phyloP scores from a whole-genome alignment of 1,140 invertebrate genomes.

The Drosophila parabipectinata region DNA sequence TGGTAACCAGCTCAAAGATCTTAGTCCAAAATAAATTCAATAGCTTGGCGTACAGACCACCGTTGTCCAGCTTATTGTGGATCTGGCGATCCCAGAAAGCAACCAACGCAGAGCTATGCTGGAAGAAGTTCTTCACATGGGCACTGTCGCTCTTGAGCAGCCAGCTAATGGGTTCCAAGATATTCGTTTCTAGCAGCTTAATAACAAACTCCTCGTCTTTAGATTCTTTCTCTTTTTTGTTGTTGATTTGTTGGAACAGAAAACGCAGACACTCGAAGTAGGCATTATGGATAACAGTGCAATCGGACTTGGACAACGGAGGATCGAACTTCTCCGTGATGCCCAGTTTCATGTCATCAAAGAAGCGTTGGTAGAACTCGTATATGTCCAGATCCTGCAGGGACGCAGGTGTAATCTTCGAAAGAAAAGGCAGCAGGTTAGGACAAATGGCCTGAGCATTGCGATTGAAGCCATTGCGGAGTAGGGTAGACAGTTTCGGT shows the following conservation, averaged over 20 bases:
- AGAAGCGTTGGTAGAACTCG: constrained; percentile 88
- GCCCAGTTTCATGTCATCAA: constrained; percentile 86
- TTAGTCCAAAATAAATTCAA: constrained; percentile 85
- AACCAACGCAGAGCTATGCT: constrained; percentile 85
- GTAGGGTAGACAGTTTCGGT: constrained; percentile 88
- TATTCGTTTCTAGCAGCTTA: constrained; percentile 81
- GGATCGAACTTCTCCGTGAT: constrained; percentile 50
- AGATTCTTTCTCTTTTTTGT: constrained; percentile 16
- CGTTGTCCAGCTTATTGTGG: constrained; percentile 42
- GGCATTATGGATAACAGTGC: constrained; percentile 86
- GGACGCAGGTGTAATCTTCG: constrained; percentile 85
- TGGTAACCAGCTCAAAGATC: constrained; percentile 84
- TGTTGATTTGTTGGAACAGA: constrained; percentile 84
- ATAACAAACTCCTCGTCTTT: constrained; percentile 33
- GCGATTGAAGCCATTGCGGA: constrained; percentile 89
- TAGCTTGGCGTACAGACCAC: constrained; percentile 84
- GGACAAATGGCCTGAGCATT: constrained; percentile 89
- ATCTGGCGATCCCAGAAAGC: constrained; percentile 86
- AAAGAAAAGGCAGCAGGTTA: constrained; percentile 90
- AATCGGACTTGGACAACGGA: constrained; percentile 85
- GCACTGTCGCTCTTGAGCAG: constrained; percentile 81
- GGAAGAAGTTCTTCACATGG: constrained; percentile 84
- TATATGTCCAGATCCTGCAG: constrained; percentile 84
- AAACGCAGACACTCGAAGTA: constrained; percentile 90
- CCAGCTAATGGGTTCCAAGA: constrained; percentile 85